These are phyloP conservation scores for Rhabdornis inornatus DNA, from an alignment of 2,113 vertebrate genomes.

Conservation along the genomic window DNA sequence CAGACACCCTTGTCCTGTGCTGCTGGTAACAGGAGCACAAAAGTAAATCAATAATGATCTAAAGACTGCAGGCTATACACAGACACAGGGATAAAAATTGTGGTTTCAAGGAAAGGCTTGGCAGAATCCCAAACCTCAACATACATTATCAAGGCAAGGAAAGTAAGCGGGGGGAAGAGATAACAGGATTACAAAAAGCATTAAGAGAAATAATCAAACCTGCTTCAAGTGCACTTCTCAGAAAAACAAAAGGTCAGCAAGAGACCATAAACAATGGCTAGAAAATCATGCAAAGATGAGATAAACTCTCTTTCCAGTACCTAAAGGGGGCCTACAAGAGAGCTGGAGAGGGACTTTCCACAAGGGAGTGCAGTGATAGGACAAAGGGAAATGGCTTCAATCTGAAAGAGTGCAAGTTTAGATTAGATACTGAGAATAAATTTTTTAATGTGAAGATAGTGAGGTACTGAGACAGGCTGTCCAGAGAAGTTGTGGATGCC, in stretches of 20 bases:
- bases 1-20: not conserved
- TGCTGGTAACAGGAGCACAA: not conserved
- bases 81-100: not conserved
- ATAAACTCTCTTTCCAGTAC: not conserved
- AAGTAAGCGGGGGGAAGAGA: not conserved
- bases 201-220: not conserved
- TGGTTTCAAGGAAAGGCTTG: not conserved
- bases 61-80: not conserved
- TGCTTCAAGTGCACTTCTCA: slow-evolving; percentile 2
- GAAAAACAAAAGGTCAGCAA: not conserved
- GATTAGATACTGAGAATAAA: not conserved
- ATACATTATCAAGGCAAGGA: not conserved
- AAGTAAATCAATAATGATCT: not conserved
- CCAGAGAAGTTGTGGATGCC: not conserved
- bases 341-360: not conserved
- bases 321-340: not conserved
- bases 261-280: slow-evolving; percentile 9
- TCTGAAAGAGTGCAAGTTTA: not conserved
- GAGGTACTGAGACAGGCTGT: not conserved
- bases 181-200: not conserved
- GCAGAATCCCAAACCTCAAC: not conserved
- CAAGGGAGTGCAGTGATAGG: not conserved
- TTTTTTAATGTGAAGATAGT: not conserved
- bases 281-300: not conserved
- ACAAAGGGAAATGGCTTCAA: not conserved